phyloP scores from a whole-genome alignment of 2,797 vertebrate genomes.

The Cuculus canorus region DNA sequence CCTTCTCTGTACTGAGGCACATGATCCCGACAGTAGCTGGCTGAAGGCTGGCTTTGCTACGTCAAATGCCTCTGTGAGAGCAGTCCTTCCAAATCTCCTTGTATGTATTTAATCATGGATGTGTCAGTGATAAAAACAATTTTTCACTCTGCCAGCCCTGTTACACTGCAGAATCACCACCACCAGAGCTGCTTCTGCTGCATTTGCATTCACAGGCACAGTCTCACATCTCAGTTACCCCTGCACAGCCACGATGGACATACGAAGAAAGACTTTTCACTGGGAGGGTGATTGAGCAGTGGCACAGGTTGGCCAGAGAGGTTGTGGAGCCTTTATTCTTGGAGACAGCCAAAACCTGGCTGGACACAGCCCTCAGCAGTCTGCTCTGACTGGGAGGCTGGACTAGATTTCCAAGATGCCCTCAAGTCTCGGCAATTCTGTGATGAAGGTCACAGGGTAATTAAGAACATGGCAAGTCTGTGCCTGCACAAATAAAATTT shows the following conservation, averaged over 20 bases:
- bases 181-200: neutral
- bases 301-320: neutral
- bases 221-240: neutral
- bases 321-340: neutral
- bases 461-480: neutral
- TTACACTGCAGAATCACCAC: neutral
- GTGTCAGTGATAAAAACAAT: neutral
- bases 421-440: neutral
- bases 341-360: neutral
- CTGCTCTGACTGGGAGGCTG: neutral
- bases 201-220: rapidly evolving
- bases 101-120: constrained; percentile 23
- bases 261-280: neutral
- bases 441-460: neutral
- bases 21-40: neutral
- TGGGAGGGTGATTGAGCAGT: neutral
- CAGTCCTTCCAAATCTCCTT: constrained; percentile 7
- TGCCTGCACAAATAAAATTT: neutral
- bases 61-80: neutral
- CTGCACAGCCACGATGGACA: rapidly evolving
- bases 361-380: neutral
- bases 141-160: neutral
- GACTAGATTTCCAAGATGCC: neutral
- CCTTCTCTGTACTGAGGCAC: neutral
- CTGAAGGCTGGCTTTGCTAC: neutral